These are phyloP conservation scores for Linyphia triangularis DNA, from an alignment of 2,888 invertebrate species.

Conservation along the genomic window DNA sequence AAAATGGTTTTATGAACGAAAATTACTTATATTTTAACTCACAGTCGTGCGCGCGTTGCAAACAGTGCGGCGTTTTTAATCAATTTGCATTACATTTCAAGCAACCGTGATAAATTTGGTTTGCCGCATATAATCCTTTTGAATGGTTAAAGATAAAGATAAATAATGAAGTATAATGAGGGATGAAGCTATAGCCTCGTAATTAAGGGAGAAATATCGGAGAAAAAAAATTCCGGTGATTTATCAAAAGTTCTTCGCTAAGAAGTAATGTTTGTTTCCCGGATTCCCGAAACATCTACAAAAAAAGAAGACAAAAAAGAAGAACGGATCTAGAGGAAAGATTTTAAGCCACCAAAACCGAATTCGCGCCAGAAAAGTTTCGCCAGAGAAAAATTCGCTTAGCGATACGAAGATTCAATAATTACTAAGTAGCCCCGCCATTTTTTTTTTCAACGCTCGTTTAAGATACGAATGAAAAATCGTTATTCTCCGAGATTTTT, in stretches of 20 bases:
- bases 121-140: slow-evolving; percentile 68
- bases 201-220: slow-evolving; percentile 68
- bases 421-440: slow-evolving; percentile 49
- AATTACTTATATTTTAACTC: slow-evolving; percentile 65
- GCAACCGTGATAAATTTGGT: slow-evolving; percentile 69
- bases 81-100: slow-evolving; percentile 74
- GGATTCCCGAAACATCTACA: slow-evolving; percentile 60
- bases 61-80: slow-evolving; percentile 62
- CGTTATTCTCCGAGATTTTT: slow-evolving; percentile 63
- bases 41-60: slow-evolving; percentile 40
- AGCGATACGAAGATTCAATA: slow-evolving; percentile 68
- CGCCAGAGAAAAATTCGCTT: not conserved
- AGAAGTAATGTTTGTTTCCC: slow-evolving; percentile 73
- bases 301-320: slow-evolving; percentile 31
- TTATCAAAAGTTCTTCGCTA: slow-evolving; percentile 66
- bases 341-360: slow-evolving; percentile 66
- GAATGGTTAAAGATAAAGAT: slow-evolving; percentile 72
- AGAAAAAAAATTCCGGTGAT: slow-evolving; percentile 63
- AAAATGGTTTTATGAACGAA: slow-evolving; percentile 58
- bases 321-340: slow-evolving; percentile 55
- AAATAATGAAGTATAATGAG: slow-evolving; percentile 73
- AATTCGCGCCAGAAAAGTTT: slow-evolving; percentile 63
- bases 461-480: slow-evolving; percentile 66
- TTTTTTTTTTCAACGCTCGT: slow-evolving; percentile 16
- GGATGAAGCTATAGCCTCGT: slow-evolving; percentile 52